A percentile compares a stretch with the other conserved stretches of the same genome.
These are phyloP conservation scores for Pangasius mekongensis DNA, from an alignment of 2,797 vertebrate genomes.

Conservation along the genomic window DNA sequence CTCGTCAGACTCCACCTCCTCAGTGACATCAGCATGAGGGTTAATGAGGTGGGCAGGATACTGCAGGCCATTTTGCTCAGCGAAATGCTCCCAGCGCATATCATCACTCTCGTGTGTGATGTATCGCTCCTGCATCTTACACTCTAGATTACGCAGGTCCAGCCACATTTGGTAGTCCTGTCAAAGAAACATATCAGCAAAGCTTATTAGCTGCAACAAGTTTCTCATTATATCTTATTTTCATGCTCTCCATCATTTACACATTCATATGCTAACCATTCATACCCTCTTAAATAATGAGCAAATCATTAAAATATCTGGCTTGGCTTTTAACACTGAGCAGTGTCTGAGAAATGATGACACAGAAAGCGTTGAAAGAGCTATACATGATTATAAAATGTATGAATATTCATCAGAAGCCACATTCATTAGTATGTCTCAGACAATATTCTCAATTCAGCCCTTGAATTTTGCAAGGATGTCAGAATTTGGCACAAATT, in stretches of 20 bases:
- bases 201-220: not conserved
- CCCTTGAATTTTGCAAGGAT: not conserved
- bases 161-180: conserved; percentile 98
- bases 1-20: conserved; percentile 76
- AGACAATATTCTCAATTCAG: not conserved
- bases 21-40: conserved; percentile 67
- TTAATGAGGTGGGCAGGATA: conserved; percentile 83
- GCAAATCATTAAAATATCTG: not conserved
- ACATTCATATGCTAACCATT: not conserved
- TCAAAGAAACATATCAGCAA: conserved; percentile 55
- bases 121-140: conserved; percentile 90
- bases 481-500: not conserved
- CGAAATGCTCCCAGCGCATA: conserved; percentile 89
- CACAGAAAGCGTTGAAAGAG: not conserved
- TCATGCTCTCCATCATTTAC: not conserved
- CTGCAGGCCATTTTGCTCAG: conserved; percentile 84
- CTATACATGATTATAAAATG: not conserved
- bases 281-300: not conserved
- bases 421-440: not conserved
- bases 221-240: not conserved
- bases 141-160: conserved; percentile 91
- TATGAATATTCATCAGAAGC: not conserved
- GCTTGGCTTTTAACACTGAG: not conserved
- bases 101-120: conserved; percentile 98
- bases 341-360: not conserved